Percentiles rank a stretch among this genome's conserved stretches.
phyloP scores from a whole-genome alignment of 35 echinoderm and acorn worm species.

The Nesometra sesokonis region DNA sequence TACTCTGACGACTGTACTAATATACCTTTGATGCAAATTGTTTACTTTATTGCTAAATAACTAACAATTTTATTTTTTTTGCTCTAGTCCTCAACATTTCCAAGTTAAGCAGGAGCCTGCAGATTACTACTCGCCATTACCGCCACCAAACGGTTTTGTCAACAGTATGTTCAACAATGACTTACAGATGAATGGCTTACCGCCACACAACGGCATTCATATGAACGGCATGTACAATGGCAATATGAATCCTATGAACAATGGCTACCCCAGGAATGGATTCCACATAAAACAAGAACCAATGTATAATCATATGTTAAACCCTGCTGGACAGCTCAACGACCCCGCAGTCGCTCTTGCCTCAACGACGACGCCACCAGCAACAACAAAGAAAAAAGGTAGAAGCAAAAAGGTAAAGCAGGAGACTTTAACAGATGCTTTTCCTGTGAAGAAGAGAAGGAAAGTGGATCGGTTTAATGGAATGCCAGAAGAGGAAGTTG shows the following conservation, averaged over 20 bases:
- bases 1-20: too few relatives aligned
- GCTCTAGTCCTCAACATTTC: not conserved
- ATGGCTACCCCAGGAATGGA: conserved; percentile 25
- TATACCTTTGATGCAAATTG: too few relatives aligned
- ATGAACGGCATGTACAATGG: not conserved
- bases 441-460: conserved; percentile 91
- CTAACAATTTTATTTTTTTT: not conserved
- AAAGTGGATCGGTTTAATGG: conserved; percentile 93
- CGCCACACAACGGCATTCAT: not conserved
- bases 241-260: not conserved
- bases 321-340: not conserved
- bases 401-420: conserved; percentile 54
- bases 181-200: not conserved
- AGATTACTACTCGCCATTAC: not conserved
- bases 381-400: conserved; percentile 46
- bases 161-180: not conserved
- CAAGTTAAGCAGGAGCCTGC: not conserved
- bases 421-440: conserved; percentile 83
- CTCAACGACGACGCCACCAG: conserved; percentile 11
- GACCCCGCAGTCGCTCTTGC: not conserved
- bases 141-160: not conserved
- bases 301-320: conserved; percentile 36
- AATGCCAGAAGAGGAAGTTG: conserved; percentile 91
- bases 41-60: too few relatives aligned
- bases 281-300: conserved; percentile 33